A percentile compares a stretch with the other conserved stretches of the same genome.
Conservation (phyloP, 2,113 vertebrate species). For the Neodon shergylaensis region DNA sequence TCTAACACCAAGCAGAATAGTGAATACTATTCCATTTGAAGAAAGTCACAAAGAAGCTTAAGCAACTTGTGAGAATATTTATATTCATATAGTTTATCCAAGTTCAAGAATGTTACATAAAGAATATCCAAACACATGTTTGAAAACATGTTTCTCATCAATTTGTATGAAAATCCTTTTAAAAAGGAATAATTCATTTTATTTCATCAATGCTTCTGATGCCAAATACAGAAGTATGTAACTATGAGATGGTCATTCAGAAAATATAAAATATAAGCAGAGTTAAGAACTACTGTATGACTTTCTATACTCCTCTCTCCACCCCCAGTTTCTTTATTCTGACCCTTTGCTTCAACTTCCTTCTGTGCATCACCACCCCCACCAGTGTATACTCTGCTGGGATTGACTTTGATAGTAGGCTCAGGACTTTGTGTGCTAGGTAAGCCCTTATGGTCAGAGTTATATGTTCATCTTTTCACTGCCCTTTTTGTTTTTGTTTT, state of each 20-base stretch:
- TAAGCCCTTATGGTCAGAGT: neutral
- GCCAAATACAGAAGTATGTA: conserved; percentile 54
- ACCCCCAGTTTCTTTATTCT: neutral
- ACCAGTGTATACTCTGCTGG: neutral
- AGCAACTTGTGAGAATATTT: conserved; percentile 70
- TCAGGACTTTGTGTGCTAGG: too few relatives aligned
- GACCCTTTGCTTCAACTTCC: neutral
- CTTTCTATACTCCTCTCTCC: neutral
- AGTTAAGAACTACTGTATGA: neutral
- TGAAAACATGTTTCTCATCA: conserved; percentile 51
- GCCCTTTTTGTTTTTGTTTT: too few relatives aligned
- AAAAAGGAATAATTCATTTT: conserved; percentile 64
- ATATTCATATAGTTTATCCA: conserved; percentile 75
- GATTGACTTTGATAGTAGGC: neutral
- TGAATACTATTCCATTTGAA: conserved; percentile 75
- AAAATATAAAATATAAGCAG: neutral
- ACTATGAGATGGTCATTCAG: conserved; percentile 20
- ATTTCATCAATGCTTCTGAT: conserved; percentile 59
- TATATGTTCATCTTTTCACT: neutral
- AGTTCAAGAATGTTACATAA: conserved; percentile 81
- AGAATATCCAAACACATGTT: conserved; percentile 72
- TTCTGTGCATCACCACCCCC: neutral
- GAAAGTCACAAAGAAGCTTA: conserved; percentile 75
- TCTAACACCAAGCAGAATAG: conserved; percentile 71
- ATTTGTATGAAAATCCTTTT: conserved; percentile 72